Conservation (phyloP, 1,140 invertebrate genomes). For the Oryctes rhinoceros region DNA sequence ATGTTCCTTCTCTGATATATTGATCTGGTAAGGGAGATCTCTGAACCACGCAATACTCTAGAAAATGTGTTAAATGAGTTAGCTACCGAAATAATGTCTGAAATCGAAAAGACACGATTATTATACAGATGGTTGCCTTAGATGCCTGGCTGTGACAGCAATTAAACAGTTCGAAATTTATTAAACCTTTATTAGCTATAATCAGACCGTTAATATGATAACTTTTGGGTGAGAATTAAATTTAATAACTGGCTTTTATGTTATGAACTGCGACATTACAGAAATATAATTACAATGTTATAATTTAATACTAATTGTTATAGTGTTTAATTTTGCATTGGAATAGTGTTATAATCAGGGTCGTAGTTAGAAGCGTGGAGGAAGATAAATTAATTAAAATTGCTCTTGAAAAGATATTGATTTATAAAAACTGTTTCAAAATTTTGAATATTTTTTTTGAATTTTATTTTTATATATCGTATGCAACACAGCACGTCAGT, state of each 20-base stretch:
- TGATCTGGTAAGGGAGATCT: slow-evolving; percentile 77
- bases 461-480: no score
- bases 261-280: not conserved
- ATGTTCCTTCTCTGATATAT: slow-evolving; percentile 76
- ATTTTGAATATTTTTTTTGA: no score
- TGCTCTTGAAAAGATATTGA: no score
- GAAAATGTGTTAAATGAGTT: slow-evolving; percentile 7
- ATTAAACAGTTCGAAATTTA: slow-evolving; percentile 6
- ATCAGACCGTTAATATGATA: slow-evolving; percentile 6
- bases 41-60: slow-evolving; percentile 82
- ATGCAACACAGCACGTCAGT: no score
- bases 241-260: slow-evolving; percentile 14
- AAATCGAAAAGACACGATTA: slow-evolving; percentile 3
- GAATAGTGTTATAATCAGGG: no score
- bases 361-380: no score
- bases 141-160: not conserved
- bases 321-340: no score
- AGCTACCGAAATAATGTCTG: not conserved
- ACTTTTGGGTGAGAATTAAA: slow-evolving; percentile 13
- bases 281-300: not conserved
- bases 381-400: no score
- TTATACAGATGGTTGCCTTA: not conserved
- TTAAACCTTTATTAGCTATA: slow-evolving; percentile 18
- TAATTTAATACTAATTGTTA: not conserved
- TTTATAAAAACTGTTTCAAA: no score